Evolutionary conservation across 2,797 vertebrate genomes (phyloP), one percentile per base, ranked within the genome.

Genomic region (Artibeus jamaicensis): DNA sequence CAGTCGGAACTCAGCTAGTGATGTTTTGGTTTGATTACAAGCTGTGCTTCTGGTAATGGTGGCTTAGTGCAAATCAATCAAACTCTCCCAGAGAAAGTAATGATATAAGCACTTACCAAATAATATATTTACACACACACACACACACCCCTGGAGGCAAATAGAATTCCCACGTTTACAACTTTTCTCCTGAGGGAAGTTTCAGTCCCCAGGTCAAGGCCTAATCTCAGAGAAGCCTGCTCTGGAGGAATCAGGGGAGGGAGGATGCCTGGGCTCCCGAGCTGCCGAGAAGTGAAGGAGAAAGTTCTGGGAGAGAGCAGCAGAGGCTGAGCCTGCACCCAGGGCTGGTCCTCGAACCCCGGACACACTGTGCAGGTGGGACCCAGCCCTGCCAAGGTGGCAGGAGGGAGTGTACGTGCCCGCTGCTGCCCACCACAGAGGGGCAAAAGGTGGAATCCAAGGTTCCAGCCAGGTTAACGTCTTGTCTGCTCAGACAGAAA

Each of bases 401-500:
- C 37, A 79, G 42, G 70, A 44, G 4, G 19, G 18, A 39, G 26
- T n/a, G 0, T 6, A 26, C 5, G 14, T 62, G 73, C 50, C 29
- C 82, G 32, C 34, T 70, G 29, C 50, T 39, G 53, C 74, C 76
- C 8, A 14, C 21, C 88, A 46, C 29, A 29, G 14, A 42, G 9
- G 42, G 39, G 18, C 24, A 1, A 14, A 46, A 65, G 68, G 70
- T 84, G 57, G 44, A 94, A 55, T 53, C 74, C 39, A 71, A 85
- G 39, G 53, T 55, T 71, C 93, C 42, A 26, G 48, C 32, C 68
- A 81, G 74, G 67, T 84, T 87, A 96, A 76, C 67, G 57, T 71
- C 57, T 16, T 55, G 26, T 42, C 68, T 62, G 44, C 62, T 79
- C 32, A 89, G 68, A 82, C 42, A 62, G 68, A 91, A 82, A 89